Evolutionary conservation across 2,888 invertebrate species (phyloP), one percentile per base, ranked within the genome.

Genomic region (Leptinotarsa rubiginosa): DNA sequence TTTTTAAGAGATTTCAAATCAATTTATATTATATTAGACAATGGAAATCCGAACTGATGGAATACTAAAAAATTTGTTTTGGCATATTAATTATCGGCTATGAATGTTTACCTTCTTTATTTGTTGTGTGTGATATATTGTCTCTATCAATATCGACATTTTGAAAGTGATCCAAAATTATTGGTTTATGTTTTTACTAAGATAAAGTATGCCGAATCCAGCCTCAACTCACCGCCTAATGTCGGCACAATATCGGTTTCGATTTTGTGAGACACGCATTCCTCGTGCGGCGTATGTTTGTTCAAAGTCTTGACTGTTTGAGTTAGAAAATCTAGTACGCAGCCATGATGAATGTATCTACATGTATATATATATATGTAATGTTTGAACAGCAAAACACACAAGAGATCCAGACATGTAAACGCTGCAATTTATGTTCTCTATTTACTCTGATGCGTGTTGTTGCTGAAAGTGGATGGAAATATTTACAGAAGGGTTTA

Each of bases 391-490:
- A 59, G 50, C 71, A 71, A 71, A 71, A 66, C 56, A 71, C 71
- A 71, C 71, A 56, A 66, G 71, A 71, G 66, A 71, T 66, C 56
- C 49, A 65, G 65, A 56, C 66, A 54, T 56, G 71, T 59, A 64
- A 59, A 71, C 65, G 65, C 66, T 66, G 65, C 71, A 71, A 71
- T 71, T 71, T 71, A 71, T 71, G 66, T 71, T 66, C 66, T 54
- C 22, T 71, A 71, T 71, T 71, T 71, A 59, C 71, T 41, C 62
- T 41, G 62, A 62, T 62, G 62, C 62, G 25, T 62, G 62, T 62
- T 62, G 62, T 62, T 56, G n/a, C 41, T 41, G 62, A 41, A 41
- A 62, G 62, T 62, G 62, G 41, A 41, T 16, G 7, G 20, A 62
- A 62, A 41, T 62, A 62, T 62, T 41, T n/a, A 62, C 62, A 62